Evolutionary conservation across 2,797 vertebrate species (phyloP), one percentile per base, ranked within the genome.

Genomic region (Anisognathus igniventris): DNA sequence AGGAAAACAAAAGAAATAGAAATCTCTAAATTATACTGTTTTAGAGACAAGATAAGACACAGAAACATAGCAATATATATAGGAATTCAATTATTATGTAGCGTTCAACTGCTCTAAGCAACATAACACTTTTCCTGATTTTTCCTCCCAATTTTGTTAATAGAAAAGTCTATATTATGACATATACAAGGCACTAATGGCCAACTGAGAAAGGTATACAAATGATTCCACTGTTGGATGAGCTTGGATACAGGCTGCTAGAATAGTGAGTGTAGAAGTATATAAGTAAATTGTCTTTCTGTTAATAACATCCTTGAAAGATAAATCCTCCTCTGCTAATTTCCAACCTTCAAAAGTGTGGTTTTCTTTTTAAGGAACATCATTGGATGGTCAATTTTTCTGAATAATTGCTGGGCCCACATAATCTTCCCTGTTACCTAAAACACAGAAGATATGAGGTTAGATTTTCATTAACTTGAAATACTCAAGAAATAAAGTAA

Each of bases 321-420:
- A 66, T 12, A 57, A 83, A 81, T 40, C 31, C 24, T 67, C 19
- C 47, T 84, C 21, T 54, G 31, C 30, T 74, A 24, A 85, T 62
- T 94, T 88, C 95, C 68, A 90, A 98, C 98, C 98, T 98, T 97
- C 28, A 98, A 57, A 88, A 98, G 80, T 20, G 98, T 86, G 3
- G 98, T 92, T 93, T 98, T 98, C 88, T 97, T 97, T 96, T 98
- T 98, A 78, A 99, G 95, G 81, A 98, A 91, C 92, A 96, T 94
- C 98, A 99, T 98, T 44, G 98, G 98, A 79, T 92, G 92, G 74
- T 98, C 97, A 42, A 98, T 98, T 97, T 98, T 98, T 92, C 98
- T 98, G 96, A 98, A 98, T 21, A 99, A 97, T 86, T 98, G 98
- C 31, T 97, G 98, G 84, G 98, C 97, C 98, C 98, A 99, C 96